phyloP scores from a whole-genome alignment of 2,797 vertebrate genomes.

The Cygnus olor region DNA sequence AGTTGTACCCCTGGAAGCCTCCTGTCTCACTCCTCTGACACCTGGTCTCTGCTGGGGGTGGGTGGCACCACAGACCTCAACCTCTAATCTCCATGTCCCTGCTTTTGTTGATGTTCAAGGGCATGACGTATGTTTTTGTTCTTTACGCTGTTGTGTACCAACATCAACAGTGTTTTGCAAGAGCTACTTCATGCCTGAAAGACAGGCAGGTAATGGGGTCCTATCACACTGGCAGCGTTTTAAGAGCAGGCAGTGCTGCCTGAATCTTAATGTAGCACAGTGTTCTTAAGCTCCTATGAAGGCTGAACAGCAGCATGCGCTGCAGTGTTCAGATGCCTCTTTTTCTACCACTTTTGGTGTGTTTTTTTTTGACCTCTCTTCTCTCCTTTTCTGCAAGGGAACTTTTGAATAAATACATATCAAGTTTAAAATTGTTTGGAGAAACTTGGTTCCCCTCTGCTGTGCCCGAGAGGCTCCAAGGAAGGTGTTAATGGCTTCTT shows the following conservation, averaged over 20 bases:
- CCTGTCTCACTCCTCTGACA: not conserved
- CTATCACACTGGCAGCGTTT: not conserved
- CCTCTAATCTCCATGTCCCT: not conserved
- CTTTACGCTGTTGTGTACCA: accelerated
- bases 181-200: not conserved
- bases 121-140: not conserved
- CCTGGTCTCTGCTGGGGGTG: not conserved
- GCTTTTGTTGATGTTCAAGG: not conserved
- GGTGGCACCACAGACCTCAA: not conserved
- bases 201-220: not conserved
- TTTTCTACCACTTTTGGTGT: not conserved
- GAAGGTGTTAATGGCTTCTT: not conserved
- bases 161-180: not conserved
- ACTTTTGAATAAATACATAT: not conserved
- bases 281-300: not conserved
- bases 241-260: not conserved
- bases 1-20: not conserved
- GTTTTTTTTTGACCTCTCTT: not conserved
- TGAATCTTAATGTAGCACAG: not conserved
- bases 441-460: not conserved
- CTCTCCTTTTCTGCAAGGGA: not conserved
- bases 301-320: not conserved
- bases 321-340: not conserved
- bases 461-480: accelerated
- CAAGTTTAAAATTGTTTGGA: not conserved